Percentiles rank a stretch among this genome's conserved stretches.
Conservation (phyloP, 2,888 invertebrate genomes). For the Trachelus troglodyta region DNA sequence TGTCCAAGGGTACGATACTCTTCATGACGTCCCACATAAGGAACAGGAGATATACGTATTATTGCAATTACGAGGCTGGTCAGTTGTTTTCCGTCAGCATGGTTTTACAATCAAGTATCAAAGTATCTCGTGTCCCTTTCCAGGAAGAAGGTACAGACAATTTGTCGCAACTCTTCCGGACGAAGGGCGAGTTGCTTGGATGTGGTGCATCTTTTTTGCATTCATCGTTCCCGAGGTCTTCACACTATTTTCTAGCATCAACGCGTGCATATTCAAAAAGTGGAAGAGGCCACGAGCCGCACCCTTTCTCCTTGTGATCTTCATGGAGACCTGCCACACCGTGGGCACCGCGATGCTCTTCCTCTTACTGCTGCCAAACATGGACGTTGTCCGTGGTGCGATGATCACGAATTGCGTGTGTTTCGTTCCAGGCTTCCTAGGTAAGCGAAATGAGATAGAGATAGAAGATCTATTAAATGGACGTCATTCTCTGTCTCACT, state of each 20-base stretch:
- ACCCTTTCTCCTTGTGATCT: slow-evolving; percentile 72
- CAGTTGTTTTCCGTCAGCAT: slow-evolving; percentile 27
- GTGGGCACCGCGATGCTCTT: slow-evolving; percentile 82
- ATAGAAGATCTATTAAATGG: too few relatives aligned
- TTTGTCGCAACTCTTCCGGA: slow-evolving; percentile 73
- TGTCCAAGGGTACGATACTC: slow-evolving; percentile 79
- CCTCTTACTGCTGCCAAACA: slow-evolving; percentile 80
- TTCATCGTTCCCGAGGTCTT: slow-evolving; percentile 83
- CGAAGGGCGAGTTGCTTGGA: slow-evolving; percentile 79
- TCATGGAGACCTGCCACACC: slow-evolving; percentile 84
- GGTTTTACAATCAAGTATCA: too few relatives aligned
- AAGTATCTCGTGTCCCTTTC: slow-evolving; percentile 10
- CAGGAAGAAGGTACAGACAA: slow-evolving; percentile 73
- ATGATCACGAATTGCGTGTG: slow-evolving; percentile 89
- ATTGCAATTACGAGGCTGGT: slow-evolving; percentile 72
- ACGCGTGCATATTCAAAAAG: slow-evolving; percentile 81
- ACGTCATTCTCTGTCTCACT: too few relatives aligned
- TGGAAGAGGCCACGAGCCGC: slow-evolving; percentile 69
- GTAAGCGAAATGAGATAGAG: slow-evolving; percentile 65
- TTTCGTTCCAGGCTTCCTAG: slow-evolving; percentile 82
- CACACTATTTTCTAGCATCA: slow-evolving; percentile 76
- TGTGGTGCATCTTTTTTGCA: slow-evolving; percentile 82
- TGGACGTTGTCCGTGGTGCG: slow-evolving; percentile 84
- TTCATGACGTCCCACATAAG: slow-evolving; percentile 80
- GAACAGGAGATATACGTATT: slow-evolving; percentile 68